phyloP scores from a whole-genome alignment of 2,113 vertebrate genomes.

The Silurus asotus region DNA sequence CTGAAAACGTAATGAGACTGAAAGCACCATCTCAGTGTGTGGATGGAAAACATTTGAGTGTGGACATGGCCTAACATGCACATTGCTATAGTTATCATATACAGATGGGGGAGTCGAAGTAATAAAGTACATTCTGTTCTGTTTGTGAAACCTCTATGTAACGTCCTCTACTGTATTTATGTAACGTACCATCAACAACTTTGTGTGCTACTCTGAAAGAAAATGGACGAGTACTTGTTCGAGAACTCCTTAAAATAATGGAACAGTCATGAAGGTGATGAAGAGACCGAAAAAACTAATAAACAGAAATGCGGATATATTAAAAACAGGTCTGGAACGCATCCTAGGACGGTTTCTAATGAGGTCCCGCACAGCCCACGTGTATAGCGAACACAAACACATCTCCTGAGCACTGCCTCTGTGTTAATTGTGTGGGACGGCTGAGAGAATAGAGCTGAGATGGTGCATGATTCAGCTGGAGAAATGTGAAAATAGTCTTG shows the following conservation, averaged over 20 bases:
- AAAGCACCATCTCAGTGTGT: no score
- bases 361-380: not conserved
- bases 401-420: not conserved
- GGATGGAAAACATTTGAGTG: no score
- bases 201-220: not conserved
- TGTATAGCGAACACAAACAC: not conserved
- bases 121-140: not conserved
- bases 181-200: not conserved
- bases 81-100: not conserved
- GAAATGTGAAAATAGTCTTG: conserved; percentile 31
- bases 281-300: not conserved
- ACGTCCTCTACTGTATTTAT: not conserved
- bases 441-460: not conserved
- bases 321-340: not conserved
- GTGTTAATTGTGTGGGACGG: conserved; percentile 21
- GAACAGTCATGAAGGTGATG: not conserved
- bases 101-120: not conserved
- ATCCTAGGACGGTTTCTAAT: conserved; percentile 7
- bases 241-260: not conserved
- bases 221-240: not conserved
- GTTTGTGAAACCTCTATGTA: not conserved
- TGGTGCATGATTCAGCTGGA: not conserved
- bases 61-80: not conserved
- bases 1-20: no score
- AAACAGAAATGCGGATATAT: not conserved